phyloP scores from a whole-genome alignment of 2,113 vertebrate species.

The Xiphophorus couchianus region DNA sequence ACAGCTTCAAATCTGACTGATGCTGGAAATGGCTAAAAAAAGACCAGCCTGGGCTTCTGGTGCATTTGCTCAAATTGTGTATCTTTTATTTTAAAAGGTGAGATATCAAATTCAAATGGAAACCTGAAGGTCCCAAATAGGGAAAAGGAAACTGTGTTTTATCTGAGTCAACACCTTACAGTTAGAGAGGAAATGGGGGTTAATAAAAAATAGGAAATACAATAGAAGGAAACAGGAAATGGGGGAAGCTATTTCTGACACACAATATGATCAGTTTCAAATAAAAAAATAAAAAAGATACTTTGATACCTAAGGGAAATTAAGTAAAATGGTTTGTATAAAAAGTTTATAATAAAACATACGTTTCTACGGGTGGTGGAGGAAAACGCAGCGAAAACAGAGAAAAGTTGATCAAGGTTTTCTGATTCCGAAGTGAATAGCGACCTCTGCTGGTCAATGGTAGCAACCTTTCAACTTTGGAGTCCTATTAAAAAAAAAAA shows the following conservation, averaged over 20 bases:
- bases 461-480: neutral
- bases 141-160: conserved; percentile 29
- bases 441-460: conserved; percentile 53
- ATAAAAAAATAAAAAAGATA: neutral
- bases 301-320: no score
- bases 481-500: neutral
- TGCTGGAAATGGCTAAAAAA: conserved; percentile 20
- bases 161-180: conserved; percentile 46
- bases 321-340: no score
- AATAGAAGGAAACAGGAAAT: conserved; percentile 26
- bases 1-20: conserved; percentile 51
- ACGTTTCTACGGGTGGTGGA: neutral
- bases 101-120: conserved; percentile 21
- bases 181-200: conserved; percentile 47
- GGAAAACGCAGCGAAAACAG: no score
- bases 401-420: neutral
- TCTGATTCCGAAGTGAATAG: conserved; percentile 2
- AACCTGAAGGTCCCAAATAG: conserved; percentile 27
- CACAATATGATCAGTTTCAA: neutral
- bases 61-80: conserved; percentile 2
- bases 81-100: conserved; percentile 16
- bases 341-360: neutral
- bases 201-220: conserved; percentile 48
- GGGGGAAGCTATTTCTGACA: conserved; percentile 12
- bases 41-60: neutral